Conservation (phyloP, 2,797 vertebrate genomes). For the Stomatorhinus walkeri region DNA sequence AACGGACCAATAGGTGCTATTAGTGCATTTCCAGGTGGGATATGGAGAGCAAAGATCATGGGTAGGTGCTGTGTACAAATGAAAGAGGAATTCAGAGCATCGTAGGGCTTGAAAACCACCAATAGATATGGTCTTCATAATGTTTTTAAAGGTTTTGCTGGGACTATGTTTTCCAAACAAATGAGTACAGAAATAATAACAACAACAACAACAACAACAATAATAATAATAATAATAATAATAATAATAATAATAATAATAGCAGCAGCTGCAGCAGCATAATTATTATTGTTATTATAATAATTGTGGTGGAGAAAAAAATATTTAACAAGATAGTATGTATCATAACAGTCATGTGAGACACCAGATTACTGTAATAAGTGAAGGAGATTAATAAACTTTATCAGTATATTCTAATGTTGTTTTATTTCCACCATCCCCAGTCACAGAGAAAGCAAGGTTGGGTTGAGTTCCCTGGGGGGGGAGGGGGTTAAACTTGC, state of each 20-base stretch:
- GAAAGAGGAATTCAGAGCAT: not conserved
- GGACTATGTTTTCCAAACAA: not conserved
- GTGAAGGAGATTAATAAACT: not conserved
- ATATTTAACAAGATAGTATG: not conserved
- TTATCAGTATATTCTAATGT: not conserved
- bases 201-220: not conserved
- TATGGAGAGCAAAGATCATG: not conserved
- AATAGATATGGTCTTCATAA: not conserved
- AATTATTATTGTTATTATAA: not conserved
- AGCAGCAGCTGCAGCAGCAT: no score
- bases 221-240: no score
- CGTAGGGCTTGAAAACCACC: not conserved
- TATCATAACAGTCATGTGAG: not conserved
- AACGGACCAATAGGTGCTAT: not conserved
- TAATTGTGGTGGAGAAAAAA: not conserved
- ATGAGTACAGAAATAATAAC: not conserved
- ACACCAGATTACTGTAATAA: not conserved
- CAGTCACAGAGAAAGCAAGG: not conserved
- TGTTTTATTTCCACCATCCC: not conserved
- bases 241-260: no score
- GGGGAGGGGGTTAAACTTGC: not conserved
- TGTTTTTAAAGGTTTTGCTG: not conserved
- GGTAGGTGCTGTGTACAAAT: not conserved
- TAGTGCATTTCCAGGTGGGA: not conserved
- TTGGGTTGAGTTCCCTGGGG: not conserved